Conservation (phyloP, 2,797 vertebrate species). For the Pempheris klunzingeri region DNA sequence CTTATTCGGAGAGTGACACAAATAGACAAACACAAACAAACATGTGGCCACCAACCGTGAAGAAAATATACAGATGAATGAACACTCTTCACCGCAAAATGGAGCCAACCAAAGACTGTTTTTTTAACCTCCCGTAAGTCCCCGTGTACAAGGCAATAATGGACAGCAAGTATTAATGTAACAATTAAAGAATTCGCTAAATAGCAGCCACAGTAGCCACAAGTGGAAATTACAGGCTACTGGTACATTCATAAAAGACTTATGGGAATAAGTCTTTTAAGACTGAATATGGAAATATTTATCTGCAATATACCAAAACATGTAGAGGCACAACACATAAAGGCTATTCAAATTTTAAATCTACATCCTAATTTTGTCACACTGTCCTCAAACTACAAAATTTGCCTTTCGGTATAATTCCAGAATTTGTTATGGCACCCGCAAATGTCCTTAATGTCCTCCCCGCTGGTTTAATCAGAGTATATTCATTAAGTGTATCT, state of each 20-base stretch:
- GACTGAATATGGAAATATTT: not conserved
- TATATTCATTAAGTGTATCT: not conserved
- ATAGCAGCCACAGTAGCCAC: not conserved
- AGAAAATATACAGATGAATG: not conserved
- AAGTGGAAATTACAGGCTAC: not conserved
- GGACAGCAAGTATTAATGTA: not conserved
- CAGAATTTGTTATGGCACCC: not conserved
- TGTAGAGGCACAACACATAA: not conserved
- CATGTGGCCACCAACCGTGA: not conserved
- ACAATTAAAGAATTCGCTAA: slow-evolving; percentile 12
- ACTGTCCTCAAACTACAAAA: not conserved
- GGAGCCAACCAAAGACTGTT: not conserved
- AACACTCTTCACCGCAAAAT: not conserved
- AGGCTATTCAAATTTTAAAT: not conserved
- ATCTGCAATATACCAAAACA: not conserved
- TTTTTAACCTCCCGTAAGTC: not conserved
- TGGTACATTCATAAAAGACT: too few species aligned
- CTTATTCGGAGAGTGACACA: slow-evolving; percentile 6
- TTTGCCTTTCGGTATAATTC: not conserved
- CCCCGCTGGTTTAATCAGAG: not conserved
- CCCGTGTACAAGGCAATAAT: not conserved
- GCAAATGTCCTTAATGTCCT: not conserved
- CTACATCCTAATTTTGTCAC: not conserved
- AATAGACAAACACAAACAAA: slow-evolving; percentile 3
- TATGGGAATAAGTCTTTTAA: too few species aligned